Conservation (phyloP, 2,797 vertebrate genomes). For the Protonibea diacanthus region DNA sequence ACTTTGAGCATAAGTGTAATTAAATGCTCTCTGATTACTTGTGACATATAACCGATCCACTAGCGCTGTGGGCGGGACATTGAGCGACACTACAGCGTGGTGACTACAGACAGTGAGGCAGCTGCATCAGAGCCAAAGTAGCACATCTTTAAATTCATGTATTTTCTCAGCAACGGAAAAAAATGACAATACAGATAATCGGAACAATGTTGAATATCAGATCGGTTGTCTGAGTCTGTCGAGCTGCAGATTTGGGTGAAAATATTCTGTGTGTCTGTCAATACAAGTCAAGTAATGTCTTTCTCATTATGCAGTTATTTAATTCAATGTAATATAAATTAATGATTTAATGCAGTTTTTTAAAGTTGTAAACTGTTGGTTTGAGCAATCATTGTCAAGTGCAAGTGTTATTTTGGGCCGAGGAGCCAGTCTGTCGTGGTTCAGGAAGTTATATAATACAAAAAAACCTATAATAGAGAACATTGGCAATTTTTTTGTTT, state of each 20-base stretch:
- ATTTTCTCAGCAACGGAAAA: too few relatives aligned
- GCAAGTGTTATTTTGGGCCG: background rate
- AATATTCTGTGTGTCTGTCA: background rate
- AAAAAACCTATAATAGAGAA: background rate
- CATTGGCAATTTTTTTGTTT: background rate
- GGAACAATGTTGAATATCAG: too few relatives aligned
- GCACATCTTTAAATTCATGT: too few relatives aligned
- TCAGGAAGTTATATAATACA: too few relatives aligned
- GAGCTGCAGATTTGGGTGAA: background rate
- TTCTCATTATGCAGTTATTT: background rate
- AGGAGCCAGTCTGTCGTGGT: background rate
- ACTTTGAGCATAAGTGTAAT: too few relatives aligned
- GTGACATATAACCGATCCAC: too few relatives aligned
- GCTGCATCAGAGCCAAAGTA: too few relatives aligned
- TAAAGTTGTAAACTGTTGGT: background rate
- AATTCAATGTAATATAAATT: background rate
- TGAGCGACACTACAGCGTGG: too few relatives aligned
- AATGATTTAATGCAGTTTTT: background rate
- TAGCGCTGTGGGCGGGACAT: too few relatives aligned
- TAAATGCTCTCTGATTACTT: too few relatives aligned
- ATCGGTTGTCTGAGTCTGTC: background rate
- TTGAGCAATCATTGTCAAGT: background rate
- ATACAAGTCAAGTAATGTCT: background rate
- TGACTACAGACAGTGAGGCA: too few relatives aligned
- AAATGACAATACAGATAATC: too few relatives aligned